A percentile compares a stretch with the other conserved stretches of the same genome.
Evolutionary conservation across 30 jellyfish, hydroid and myxozoan genomes (phyloP).

Genomic region (Hydractinia echinata): DNA sequence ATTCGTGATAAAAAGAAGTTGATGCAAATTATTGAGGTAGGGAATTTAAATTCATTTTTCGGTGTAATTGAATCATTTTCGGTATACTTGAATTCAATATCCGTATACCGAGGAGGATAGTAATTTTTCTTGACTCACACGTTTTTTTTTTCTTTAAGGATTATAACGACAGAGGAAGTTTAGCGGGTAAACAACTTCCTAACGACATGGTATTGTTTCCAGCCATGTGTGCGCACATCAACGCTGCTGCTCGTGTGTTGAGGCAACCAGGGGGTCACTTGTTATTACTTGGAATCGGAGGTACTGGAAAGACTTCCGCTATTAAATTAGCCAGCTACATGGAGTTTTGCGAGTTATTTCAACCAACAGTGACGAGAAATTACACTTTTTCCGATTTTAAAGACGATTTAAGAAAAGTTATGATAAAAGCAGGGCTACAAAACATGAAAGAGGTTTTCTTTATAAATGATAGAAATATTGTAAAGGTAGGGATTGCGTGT

Average conservation of each 20-base stretch:
- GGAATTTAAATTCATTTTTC: neutral
- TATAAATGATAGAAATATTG: constrained; percentile 55
- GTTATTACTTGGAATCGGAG: constrained; percentile 77
- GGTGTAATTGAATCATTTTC: too few relatives aligned
- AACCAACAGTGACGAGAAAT: constrained; percentile 46
- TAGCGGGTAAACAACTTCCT: constrained; percentile 46
- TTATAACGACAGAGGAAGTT: constrained; percentile 78
- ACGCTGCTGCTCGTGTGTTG: constrained; percentile 75
- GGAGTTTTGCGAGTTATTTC: constrained; percentile 53
- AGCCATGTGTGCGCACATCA: constrained; percentile 54
- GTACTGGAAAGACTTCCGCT: constrained; percentile 73
- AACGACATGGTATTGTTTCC: constrained; percentile 64
- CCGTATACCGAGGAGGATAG: too few relatives aligned
- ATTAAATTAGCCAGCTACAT: constrained; percentile 80
- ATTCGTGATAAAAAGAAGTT: constrained; percentile 56
- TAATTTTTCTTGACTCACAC: too few relatives aligned
- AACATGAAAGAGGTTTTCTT: constrained; percentile 58
- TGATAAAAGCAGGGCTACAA: constrained; percentile 48
- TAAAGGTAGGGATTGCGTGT: constrained; percentile 38
- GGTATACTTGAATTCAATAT: too few relatives aligned
- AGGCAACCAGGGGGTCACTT: constrained; percentile 73
- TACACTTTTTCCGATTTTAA: constrained; percentile 54
- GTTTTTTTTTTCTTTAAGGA: constrained; percentile 44
- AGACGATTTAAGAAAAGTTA: constrained; percentile 54
- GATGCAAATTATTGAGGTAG: constrained; percentile 65